Evolutionary conservation across 2,888 invertebrate genomes (phyloP), one percentile per base, ranked within the genome.

Genomic region (Drosophila borealis): DNA sequence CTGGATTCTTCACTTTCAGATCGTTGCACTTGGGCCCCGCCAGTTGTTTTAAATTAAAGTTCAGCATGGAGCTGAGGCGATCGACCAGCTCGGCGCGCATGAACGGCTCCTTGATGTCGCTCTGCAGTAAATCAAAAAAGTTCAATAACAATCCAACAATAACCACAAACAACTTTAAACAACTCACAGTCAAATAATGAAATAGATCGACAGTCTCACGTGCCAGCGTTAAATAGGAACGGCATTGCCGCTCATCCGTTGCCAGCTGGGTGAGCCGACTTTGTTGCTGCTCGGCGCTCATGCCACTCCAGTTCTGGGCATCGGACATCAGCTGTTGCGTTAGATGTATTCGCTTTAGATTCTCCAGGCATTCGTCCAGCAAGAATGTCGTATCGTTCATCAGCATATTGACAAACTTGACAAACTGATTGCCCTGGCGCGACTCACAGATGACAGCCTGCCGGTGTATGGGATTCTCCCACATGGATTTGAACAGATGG

Each of bases 321-420:
- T 96, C 96, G 53, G 95, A 94, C 94, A 97, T 96, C 51, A 96
- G 90, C 64, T 90, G 87, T 88, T 92, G 99, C 19, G 98, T 96
- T 91, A 96, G 96, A 93, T 96, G 96, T 87, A 96, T 96, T 62
- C 96, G 95, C 91, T 97, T 97, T 77, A 99, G 94, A 87, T 97
- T 97, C 93, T 98, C 97, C 55, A 98, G 93, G 91, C 98, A 98
- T 92, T 99, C 99, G 91, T 99, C 99, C 76, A 99, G 93, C 66
- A 99, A 94, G 93, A 98, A 99, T 56, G 98, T 99, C 21, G 98
- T 99, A 92, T 99, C 99, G 91, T 99, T 99, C 97, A 99, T 99
- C 79, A 99, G 93, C 98, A 99, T 93, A 92, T 99, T 99, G 80
- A 98, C 95, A 91, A 99, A 99, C 88, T 98, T 97, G 8, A 99